Conservation (phyloP, 1,140 invertebrate species). For the Adelges cooleyi region DNA sequence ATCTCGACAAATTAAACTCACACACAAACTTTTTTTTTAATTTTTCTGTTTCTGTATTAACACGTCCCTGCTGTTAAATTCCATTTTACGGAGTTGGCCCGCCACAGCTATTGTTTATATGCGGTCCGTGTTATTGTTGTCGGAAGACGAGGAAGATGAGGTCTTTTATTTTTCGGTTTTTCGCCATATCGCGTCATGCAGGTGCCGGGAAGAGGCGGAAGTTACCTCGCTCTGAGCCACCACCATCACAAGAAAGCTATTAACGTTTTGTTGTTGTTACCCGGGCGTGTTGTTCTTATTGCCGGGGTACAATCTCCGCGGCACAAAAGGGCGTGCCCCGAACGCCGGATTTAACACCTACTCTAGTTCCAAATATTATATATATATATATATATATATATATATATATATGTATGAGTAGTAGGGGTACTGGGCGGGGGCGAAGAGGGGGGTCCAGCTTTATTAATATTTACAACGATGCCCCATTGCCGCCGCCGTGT, state of each 20-base stretch:
- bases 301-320: conserved; percentile 7
- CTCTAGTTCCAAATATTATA: too few species aligned
- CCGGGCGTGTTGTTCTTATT: conserved; percentile 19
- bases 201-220: neutral
- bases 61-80: too few species aligned
- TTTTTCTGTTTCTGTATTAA: too few species aligned
- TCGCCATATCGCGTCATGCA: neutral
- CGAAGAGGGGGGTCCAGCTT: conserved; percentile 10
- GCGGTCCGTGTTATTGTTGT: neutral
- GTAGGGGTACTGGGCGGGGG: neutral
- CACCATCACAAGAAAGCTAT: conserved; percentile 15
- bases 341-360: conserved; percentile 19
- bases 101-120: neutral
- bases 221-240: neutral
- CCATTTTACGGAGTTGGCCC: too few species aligned
- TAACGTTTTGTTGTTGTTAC: conserved; percentile 26
- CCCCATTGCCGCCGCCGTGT: neutral
- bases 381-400: too few species aligned
- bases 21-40: too few species aligned
- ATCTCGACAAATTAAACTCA: too few species aligned
- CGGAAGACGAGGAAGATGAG: too few species aligned
- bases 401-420: too few species aligned
- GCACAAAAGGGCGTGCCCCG: conserved; percentile 12
- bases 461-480: conserved; percentile 27
- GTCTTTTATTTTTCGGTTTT: conserved; percentile 14